These are phyloP conservation scores for Ephydatia muelleri DNA, from an alignment of 37 sponge, comb jelly and placozoan genomes.

Conservation along the genomic window DNA sequence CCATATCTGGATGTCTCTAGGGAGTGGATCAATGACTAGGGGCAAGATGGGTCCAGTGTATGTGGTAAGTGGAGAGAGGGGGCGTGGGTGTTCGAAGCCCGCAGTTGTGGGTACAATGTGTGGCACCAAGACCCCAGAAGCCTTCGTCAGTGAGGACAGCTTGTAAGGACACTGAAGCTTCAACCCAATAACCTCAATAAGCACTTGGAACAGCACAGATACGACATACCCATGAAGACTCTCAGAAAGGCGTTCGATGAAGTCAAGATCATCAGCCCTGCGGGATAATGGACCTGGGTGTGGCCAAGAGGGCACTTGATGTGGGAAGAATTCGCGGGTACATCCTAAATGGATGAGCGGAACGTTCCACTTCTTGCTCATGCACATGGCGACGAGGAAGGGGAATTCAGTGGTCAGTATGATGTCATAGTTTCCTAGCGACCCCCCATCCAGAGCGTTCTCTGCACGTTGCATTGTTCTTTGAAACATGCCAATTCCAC, in stretches of 20 bases:
- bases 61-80: slow-evolving; percentile 25
- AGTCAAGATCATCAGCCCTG: background rate
- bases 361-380: background rate
- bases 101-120: slow-evolving; percentile 31
- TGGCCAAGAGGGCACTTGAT: slow-evolving; percentile 13
- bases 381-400: background rate
- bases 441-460: background rate
- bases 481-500: no score
- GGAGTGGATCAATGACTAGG: slow-evolving; percentile 13
- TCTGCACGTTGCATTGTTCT: no score
- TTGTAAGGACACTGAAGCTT: no score
- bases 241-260: no score
- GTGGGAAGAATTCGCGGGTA: background rate
- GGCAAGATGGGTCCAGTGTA: slow-evolving; percentile 48
- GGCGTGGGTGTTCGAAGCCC: slow-evolving; percentile 54
- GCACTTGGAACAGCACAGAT: no score
- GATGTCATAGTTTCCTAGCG: slow-evolving; percentile 2
- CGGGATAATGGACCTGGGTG: background rate
- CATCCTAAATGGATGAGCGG: background rate
- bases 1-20: slow-evolving; percentile 29
- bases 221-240: no score
- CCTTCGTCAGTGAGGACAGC: no score
- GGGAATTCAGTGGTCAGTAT: background rate
- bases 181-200: no score
- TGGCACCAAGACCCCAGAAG: background rate